These are phyloP conservation scores for Pyrochroa serraticornis DNA, from an alignment of 2,888 invertebrate genomes.

Conservation along the genomic window DNA sequence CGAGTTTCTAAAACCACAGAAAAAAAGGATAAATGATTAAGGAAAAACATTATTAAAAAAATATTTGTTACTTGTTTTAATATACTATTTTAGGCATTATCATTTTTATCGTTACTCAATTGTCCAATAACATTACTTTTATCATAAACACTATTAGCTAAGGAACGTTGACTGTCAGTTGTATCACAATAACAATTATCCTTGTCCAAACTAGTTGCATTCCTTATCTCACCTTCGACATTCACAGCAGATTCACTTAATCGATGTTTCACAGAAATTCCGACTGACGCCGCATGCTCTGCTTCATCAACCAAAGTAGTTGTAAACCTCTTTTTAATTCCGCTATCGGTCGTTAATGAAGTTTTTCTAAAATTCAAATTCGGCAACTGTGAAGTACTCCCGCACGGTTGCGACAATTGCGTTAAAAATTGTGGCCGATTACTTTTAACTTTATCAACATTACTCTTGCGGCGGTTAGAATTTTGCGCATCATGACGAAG, in stretches of 20 bases:
- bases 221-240: neutral
- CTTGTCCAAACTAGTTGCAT: neutral
- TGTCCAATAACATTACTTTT: neutral
- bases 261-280: slow-evolving; percentile 12
- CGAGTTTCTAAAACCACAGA: no score
- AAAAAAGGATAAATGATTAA: neutral
- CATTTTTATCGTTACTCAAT: slow-evolving; percentile 16
- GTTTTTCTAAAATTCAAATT: slow-evolving; percentile 39
- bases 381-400: slow-evolving; percentile 18
- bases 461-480: slow-evolving; percentile 27
- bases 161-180: neutral
- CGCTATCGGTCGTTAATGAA: slow-evolving; percentile 37
- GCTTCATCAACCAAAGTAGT: slow-evolving; percentile 55
- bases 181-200: slow-evolving; percentile 3
- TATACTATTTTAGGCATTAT: slow-evolving; percentile 10
- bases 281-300: slow-evolving; percentile 50
- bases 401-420: slow-evolving; percentile 50
- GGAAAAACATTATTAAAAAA: no score
- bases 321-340: slow-evolving; percentile 51
- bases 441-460: slow-evolving; percentile 25
- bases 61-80: no score
- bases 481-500: slow-evolving; percentile 22
- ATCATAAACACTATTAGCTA: slow-evolving; percentile 1
- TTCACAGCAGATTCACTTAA: neutral
- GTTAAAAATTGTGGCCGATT: slow-evolving; percentile 45